A percentile compares a stretch with the other conserved stretches of the same genome.
Evolutionary conservation across 2,113 vertebrate species (phyloP).

Genomic region (Myanophis thanlyinensis): DNA sequence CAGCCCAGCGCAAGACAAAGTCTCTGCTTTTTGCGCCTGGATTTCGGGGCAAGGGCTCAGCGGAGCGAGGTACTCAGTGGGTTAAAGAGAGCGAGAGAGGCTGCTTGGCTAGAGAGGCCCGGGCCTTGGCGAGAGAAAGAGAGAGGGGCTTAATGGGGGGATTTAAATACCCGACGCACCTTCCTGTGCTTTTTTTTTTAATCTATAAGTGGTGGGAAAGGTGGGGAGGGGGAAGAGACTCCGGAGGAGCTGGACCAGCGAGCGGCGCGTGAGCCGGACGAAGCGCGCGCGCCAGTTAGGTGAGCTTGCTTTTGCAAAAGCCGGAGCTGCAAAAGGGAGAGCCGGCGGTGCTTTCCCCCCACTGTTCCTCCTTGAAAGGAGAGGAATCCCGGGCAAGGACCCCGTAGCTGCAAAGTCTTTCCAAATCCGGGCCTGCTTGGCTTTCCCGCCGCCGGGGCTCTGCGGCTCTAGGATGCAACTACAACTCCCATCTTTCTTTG

Average conservation of each 20-base stretch:
- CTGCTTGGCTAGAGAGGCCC: conserved; percentile 1
- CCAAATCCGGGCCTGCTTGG: neutral
- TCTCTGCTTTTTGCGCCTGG: neutral
- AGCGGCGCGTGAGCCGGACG: neutral
- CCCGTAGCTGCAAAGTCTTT: neutral
- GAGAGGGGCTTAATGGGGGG: neutral
- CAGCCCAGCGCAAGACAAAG: neutral
- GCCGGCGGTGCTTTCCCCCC: neutral
- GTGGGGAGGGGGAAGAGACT: neutral
- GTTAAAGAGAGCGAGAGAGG: conserved; percentile 3
- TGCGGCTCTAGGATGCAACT: neutral
- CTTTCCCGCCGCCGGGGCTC: neutral
- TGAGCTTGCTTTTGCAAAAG: neutral
- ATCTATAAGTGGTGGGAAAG: neutral
- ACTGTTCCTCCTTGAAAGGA: neutral
- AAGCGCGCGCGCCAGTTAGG: neutral
- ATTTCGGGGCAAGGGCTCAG: neutral
- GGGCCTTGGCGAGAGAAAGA: neutral
- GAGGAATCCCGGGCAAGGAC: neutral
- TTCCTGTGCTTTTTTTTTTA: conserved; percentile 21
- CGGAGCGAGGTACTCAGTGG: neutral
- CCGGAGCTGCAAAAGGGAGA: too few species aligned
- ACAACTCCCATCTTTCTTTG: neutral
- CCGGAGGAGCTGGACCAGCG: neutral
- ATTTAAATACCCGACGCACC: conserved; percentile 23